These are phyloP conservation scores for Euleptes europaea DNA, from an alignment of 2,113 vertebrate genomes.

Conservation along the genomic window DNA sequence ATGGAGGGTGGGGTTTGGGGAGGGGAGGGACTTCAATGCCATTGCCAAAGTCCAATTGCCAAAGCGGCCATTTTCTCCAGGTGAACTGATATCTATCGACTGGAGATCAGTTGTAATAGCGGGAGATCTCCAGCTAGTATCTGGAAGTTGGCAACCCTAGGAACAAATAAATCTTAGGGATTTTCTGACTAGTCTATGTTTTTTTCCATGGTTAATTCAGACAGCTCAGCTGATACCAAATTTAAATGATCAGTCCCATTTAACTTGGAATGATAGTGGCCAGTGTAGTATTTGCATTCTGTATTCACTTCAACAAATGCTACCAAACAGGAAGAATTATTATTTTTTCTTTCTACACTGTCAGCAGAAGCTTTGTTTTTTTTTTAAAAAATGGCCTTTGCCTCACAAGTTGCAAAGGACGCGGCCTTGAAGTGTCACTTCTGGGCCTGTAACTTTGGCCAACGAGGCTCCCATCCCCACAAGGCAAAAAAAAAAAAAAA, in stretches of 20 bases:
- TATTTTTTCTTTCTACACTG: conserved; percentile 48
- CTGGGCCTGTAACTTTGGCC: conserved; percentile 56
- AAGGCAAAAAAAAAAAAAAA: conserved; percentile 55
- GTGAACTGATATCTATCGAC: too few species aligned
- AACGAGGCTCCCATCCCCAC: conserved; percentile 53
- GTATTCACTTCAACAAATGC: conserved; percentile 22
- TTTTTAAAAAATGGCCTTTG: conserved; percentile 19
- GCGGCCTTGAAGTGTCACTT: conserved; percentile 57
- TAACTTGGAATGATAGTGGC: background rate
- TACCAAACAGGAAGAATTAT: conserved; percentile 27
- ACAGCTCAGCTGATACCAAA: background rate
- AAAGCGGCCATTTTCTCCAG: too few species aligned
- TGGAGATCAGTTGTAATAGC: too few species aligned
- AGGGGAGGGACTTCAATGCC: too few species aligned
- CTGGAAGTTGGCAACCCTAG: too few species aligned
- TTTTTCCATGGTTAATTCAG: conserved; percentile 10
- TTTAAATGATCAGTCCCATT: background rate
- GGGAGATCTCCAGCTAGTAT: too few species aligned
- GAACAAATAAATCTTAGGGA: conserved; percentile 1
- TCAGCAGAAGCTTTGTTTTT: conserved; percentile 30
- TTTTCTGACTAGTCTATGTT: conserved; percentile 19
- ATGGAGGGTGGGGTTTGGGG: too few species aligned
- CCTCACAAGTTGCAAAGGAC: conserved; percentile 47
- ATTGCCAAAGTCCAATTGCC: too few species aligned
- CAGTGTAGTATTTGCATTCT: conserved; percentile 13